Percentiles rank a stretch among this genome's conserved stretches.
Conservation (phyloP, 2,888 invertebrate species). For the Xylocampa areola region DNA sequence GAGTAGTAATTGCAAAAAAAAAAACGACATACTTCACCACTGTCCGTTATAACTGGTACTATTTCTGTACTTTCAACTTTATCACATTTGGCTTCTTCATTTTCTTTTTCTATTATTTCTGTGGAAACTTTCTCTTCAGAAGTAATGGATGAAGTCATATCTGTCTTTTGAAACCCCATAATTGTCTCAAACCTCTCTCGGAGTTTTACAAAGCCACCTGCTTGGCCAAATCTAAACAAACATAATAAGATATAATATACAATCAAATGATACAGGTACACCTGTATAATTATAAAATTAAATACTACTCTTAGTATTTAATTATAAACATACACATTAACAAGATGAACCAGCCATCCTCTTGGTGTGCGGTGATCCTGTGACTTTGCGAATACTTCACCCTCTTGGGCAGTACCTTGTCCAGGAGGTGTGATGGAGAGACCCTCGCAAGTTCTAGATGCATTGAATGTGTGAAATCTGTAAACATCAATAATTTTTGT, state of each 20-base stretch:
- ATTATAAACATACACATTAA: slow-evolving; percentile 92
- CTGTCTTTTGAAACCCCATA: slow-evolving; percentile 89
- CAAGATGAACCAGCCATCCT: slow-evolving; percentile 98
- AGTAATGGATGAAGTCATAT: slow-evolving; percentile 78
- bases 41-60: slow-evolving; percentile 70
- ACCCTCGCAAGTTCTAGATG: slow-evolving; percentile 93
- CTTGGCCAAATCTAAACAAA: slow-evolving; percentile 93
- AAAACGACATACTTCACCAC: slow-evolving; percentile 80
- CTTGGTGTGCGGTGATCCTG: slow-evolving; percentile 95
- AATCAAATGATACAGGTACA: neutral
- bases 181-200: slow-evolving; percentile 95
- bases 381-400: slow-evolving; percentile 92
- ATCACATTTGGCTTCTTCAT: slow-evolving; percentile 72
- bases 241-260: neutral
- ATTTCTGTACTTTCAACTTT: slow-evolving; percentile 71
- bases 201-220: slow-evolving; percentile 96
- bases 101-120: slow-evolving; percentile 82
- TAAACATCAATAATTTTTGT: slow-evolving; percentile 47
- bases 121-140: slow-evolving; percentile 82
- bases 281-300: neutral
- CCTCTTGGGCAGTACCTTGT: slow-evolving; percentile 82
- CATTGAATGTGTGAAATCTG: slow-evolving; percentile 96
- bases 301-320: neutral
- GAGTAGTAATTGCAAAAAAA: no score
- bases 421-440: slow-evolving; percentile 85